Percentiles rank a stretch among this genome's conserved stretches.
Conservation (phyloP, 2,113 vertebrate species). For the Gracilinanus agilis region DNA sequence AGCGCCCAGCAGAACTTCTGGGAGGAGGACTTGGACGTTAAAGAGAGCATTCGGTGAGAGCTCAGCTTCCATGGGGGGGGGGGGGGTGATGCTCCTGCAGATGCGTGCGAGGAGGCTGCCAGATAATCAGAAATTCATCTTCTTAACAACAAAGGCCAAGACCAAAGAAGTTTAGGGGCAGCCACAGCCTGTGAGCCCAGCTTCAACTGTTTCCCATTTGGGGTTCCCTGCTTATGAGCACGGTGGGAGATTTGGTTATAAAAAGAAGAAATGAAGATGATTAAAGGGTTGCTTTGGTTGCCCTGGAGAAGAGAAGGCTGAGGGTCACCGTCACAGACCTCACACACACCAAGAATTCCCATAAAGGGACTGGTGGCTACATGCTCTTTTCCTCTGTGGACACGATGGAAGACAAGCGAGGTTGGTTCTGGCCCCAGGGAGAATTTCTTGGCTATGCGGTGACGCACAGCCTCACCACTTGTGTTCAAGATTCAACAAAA, state of each 20-base stretch:
- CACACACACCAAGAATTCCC: slow-evolving; percentile 50
- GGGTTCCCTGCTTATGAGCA: slow-evolving; percentile 61
- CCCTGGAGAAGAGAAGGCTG: slow-evolving; percentile 62
- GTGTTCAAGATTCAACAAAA: not conserved
- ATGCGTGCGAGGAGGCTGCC: not conserved
- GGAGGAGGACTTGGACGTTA: not conserved
- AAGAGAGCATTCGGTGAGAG: too few relatives aligned
- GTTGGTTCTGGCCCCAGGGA: slow-evolving; percentile 45
- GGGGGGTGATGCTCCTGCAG: too few relatives aligned
- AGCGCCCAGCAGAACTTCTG: not conserved
- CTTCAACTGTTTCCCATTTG: slow-evolving; percentile 71
- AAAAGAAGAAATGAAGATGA: slow-evolving; percentile 76
- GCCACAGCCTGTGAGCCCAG: slow-evolving; percentile 69
- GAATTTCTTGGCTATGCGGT: slow-evolving; percentile 15
- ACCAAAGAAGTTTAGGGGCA: slow-evolving; percentile 68
- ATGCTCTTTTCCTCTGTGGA: slow-evolving; percentile 55
- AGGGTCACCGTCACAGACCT: slow-evolving; percentile 64
- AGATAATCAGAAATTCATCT: not conserved
- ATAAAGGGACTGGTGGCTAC: slow-evolving; percentile 65
- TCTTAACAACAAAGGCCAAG: slow-evolving; percentile 66
- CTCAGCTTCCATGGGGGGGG: too few relatives aligned
- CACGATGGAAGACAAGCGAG: slow-evolving; percentile 9
- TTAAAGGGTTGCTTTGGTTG: slow-evolving; percentile 74
- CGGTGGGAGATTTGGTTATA: slow-evolving; percentile 77
- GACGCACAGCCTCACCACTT: not conserved